Percentiles rank a stretch among this genome's conserved stretches.
These are phyloP conservation scores for Platysternon megacephalum DNA, from an alignment of 2,113 vertebrate genomes.

Conservation along the genomic window DNA sequence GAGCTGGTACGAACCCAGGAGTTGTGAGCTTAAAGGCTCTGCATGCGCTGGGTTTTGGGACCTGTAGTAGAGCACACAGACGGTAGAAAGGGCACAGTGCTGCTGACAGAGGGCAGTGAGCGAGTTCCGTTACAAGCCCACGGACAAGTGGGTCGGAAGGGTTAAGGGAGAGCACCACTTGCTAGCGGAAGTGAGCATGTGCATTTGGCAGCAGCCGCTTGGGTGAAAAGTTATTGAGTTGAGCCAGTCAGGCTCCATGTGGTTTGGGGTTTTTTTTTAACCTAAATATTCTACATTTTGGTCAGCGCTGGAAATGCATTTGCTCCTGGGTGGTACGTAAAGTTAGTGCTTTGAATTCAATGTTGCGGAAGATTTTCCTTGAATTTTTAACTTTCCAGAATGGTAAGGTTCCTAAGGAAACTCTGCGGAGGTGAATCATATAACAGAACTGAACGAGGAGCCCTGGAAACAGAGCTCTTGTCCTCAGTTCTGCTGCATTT, in stretches of 20 bases:
- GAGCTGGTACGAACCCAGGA: neutral
- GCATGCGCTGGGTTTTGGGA: neutral
- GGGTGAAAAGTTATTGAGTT: constrained; percentile 68
- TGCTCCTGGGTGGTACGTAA: constrained; percentile 68
- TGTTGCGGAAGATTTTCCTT: constrained; percentile 55
- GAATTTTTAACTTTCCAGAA: constrained; percentile 57
- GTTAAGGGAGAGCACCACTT: constrained; percentile 60
- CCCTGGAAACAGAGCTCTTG: constrained; percentile 42
- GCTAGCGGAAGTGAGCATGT: constrained; percentile 42
- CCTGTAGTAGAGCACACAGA: neutral
- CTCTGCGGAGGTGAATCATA: constrained; percentile 44
- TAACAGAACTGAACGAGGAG: constrained; percentile 46
- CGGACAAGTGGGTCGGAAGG: constrained; percentile 31
- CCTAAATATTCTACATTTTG: constrained; percentile 64
- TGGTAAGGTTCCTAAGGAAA: constrained; percentile 60
- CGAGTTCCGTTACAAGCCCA: neutral
- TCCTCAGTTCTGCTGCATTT: constrained; percentile 37
- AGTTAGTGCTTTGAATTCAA: constrained; percentile 62
- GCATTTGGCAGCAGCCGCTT: constrained; percentile 61
- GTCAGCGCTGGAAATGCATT: constrained; percentile 63
- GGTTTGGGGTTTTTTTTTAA: constrained; percentile 22
- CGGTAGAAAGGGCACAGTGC: neutral
- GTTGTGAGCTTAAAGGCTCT: neutral
- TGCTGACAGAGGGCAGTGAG: neutral
- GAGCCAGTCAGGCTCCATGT: constrained; percentile 61